A percentile compares a stretch with the other conserved stretches of the same genome.
Evolutionary conservation across 2,113 vertebrate genomes (phyloP).

Genomic region (Oxygymnocypris stewartii): DNA sequence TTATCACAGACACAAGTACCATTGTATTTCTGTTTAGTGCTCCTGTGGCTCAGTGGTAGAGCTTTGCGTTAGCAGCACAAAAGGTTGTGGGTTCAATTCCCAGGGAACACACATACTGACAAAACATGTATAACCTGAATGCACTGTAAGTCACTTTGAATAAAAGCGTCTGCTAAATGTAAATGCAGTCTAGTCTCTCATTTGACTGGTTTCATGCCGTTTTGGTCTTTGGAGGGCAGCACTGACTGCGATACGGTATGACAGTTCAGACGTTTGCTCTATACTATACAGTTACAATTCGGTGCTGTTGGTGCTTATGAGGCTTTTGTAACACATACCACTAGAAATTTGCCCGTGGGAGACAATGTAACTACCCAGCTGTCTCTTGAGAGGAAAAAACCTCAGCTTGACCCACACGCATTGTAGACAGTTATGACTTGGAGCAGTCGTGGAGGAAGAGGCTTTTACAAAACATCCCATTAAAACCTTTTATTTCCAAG

Average conservation of each 20-base stretch:
- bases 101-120: too few species aligned
- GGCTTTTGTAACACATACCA: constrained; percentile 14
- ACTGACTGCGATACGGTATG: background rate
- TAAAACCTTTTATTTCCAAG: constrained; percentile 4
- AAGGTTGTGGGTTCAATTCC: too few species aligned
- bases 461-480: constrained; percentile 28
- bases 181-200: too few species aligned
- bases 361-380: constrained; percentile 19
- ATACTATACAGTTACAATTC: background rate
- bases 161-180: too few species aligned
- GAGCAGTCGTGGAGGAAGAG: constrained; percentile 16
- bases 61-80: too few species aligned
- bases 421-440: constrained; percentile 14
- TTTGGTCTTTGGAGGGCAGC: constrained; percentile 38
- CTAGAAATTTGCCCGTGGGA: background rate
- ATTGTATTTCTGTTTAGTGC: background rate
- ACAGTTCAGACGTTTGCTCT: background rate
- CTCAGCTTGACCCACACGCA: constrained; percentile 18
- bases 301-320: background rate
- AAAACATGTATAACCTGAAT: too few species aligned
- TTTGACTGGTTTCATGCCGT: background rate
- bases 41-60: too few species aligned
- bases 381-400: constrained; percentile 21
- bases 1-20: background rate
- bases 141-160: too few species aligned